Conservation (phyloP, 2,797 vertebrate species). For the Garrulus glandarius region DNA sequence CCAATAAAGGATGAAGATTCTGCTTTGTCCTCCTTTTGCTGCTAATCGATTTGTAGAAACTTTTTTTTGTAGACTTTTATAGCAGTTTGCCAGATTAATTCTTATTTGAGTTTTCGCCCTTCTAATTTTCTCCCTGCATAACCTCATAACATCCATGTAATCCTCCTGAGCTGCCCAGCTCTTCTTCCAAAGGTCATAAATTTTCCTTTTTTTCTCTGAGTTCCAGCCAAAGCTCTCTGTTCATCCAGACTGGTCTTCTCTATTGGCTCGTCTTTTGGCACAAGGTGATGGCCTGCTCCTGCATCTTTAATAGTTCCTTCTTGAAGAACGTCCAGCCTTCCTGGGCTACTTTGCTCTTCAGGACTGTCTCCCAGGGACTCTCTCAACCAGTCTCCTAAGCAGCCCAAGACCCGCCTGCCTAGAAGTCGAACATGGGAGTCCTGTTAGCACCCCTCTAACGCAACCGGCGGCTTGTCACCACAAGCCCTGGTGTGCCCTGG, state of each 20-base stretch:
- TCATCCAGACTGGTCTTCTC: background rate
- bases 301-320: background rate
- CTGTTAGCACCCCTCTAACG: too few species aligned
- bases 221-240: background rate
- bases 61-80: background rate
- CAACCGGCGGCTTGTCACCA: too few species aligned
- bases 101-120: background rate
- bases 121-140: background rate
- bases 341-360: background rate
- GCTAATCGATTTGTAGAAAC: background rate
- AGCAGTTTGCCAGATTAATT: background rate
- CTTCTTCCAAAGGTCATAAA: background rate
- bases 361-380: background rate
- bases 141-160: background rate
- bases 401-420: background rate
- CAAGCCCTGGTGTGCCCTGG: too few species aligned
- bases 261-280: background rate
- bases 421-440: rapidly evolving
- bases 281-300: background rate
- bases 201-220: background rate
- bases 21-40: background rate
- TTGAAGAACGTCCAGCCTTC: background rate
- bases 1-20: background rate
- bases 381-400: background rate
- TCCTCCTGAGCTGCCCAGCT: background rate